Percentiles rank a stretch among this genome's conserved stretches.
These are phyloP conservation scores for Cynaeus angustus DNA, from an alignment of 2,888 invertebrate species.

Conservation along the genomic window DNA sequence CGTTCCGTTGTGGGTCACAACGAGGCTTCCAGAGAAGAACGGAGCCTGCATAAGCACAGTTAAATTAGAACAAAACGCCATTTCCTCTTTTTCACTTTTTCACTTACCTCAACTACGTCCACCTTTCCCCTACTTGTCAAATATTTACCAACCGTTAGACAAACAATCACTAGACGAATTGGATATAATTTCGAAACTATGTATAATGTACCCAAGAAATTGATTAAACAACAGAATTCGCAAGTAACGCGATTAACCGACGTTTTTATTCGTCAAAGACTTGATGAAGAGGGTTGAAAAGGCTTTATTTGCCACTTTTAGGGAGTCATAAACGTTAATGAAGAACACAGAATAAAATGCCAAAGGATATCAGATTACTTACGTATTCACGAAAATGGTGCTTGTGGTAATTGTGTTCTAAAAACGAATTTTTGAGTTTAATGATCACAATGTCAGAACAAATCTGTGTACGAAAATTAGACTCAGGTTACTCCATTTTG, in stretches of 20 bases:
- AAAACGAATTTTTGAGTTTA: not conserved
- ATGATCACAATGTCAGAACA: not conserved
- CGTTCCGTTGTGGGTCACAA: too few species aligned
- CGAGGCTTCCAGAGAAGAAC: too few species aligned
- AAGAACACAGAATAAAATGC: not conserved
- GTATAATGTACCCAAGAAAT: not conserved
- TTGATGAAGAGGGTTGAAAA: not conserved
- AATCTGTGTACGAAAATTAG: not conserved
- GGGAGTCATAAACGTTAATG: conserved; percentile 1
- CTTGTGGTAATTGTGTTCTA: not conserved
- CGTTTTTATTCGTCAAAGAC: not conserved
- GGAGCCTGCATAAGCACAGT: not conserved
- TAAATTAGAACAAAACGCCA: not conserved
- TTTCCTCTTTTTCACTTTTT: too few species aligned
- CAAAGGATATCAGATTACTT: not conserved
- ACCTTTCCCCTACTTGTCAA: not conserved
- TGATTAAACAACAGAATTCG: not conserved
- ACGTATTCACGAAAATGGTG: not conserved
- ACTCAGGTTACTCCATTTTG: not conserved
- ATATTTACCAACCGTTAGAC: not conserved
- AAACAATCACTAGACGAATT: not conserved
- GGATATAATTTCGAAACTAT: not conserved
- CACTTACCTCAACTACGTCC: too few species aligned
- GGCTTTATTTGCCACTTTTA: not conserved
- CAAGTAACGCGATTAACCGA: not conserved